phyloP scores from a whole-genome alignment of 2,888 invertebrate genomes.

The Hydropsyche betteni region DNA sequence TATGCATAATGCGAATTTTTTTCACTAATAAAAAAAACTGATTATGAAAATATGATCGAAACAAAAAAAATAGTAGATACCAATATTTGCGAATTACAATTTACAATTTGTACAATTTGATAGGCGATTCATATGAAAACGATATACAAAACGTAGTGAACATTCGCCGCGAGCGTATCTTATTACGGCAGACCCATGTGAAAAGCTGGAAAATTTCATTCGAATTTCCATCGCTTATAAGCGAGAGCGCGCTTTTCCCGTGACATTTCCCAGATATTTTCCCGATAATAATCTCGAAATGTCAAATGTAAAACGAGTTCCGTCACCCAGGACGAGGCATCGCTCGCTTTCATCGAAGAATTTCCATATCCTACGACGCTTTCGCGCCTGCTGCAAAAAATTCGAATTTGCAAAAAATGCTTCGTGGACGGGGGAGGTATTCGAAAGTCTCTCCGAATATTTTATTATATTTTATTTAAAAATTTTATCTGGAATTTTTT shows the following conservation, averaged over 20 bases:
- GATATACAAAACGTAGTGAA: background rate
- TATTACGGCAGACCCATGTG: background rate
- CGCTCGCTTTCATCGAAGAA: background rate
- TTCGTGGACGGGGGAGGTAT: background rate
- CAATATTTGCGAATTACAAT: too few species aligned
- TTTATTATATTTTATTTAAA: background rate
- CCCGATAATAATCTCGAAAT: slow-evolving; percentile 26
- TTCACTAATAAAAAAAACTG: too few species aligned
- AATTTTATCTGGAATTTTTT: background rate
- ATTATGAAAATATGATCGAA: too few species aligned
- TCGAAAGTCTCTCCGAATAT: background rate
- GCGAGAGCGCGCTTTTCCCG: background rate
- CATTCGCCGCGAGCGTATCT: background rate
- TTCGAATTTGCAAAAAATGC: background rate
- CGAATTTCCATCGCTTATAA: slow-evolving; percentile 23
- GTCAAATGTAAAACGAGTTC: slow-evolving; percentile 28
- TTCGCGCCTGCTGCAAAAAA: background rate
- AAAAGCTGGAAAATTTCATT: slow-evolving; percentile 14
- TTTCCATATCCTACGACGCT: slow-evolving; percentile 19
- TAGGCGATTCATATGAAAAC: background rate
- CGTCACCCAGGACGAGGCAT: slow-evolving; percentile 1
- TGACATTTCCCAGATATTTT: slow-evolving; percentile 17
- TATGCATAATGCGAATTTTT: too few species aligned
- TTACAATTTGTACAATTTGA: too few species aligned
- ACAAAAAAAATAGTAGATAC: too few species aligned